A percentile compares a stretch with the other conserved stretches of the same genome.
phyloP scores from a whole-genome alignment of 2,113 vertebrate species.

The Polypterus senegalus region DNA sequence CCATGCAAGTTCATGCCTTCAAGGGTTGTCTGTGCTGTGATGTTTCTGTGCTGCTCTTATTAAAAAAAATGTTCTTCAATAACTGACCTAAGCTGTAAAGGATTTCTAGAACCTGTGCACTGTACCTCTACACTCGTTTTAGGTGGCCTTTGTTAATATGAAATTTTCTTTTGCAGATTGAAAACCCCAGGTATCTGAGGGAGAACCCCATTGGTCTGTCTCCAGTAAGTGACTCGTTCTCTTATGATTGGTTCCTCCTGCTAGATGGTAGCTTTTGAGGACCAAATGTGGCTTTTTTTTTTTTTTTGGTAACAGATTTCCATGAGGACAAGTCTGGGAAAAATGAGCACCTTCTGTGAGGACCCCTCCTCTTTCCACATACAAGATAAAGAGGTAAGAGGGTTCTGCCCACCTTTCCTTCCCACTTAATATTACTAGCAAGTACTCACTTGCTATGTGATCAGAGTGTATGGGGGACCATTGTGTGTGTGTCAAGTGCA shows the following conservation, averaged over 20 bases:
- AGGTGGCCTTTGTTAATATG: too few species aligned
- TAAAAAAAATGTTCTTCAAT: too few species aligned
- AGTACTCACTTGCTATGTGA: not conserved
- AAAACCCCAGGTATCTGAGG: constrained; percentile 81
- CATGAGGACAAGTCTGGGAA: constrained; percentile 46
- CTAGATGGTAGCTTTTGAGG: constrained; percentile 22
- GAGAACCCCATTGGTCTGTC: constrained; percentile 63
- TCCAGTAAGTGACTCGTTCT: constrained; percentile 54
- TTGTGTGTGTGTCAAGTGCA: too few species aligned
- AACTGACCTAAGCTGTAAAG: too few species aligned
- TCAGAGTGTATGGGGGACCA: too few species aligned
- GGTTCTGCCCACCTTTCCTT: not conserved
- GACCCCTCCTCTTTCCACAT: constrained; percentile 31
- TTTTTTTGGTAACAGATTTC: constrained; percentile 40
- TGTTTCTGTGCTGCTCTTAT: too few species aligned
- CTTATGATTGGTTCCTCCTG: not conserved
- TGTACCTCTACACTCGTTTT: too few species aligned
- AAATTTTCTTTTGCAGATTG: constrained; percentile 60
- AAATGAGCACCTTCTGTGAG: constrained; percentile 37
- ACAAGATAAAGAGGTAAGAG: constrained; percentile 57
- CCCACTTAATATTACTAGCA: not conserved
- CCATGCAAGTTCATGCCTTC: too few species aligned
- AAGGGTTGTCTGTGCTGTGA: too few species aligned
- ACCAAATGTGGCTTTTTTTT: constrained; percentile 13
- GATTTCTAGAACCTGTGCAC: too few species aligned